A percentile compares a stretch with the other conserved stretches of the same genome.
Evolutionary conservation across 2,888 invertebrate species (phyloP).

Genomic region (Eupithecia dodoneata): DNA sequence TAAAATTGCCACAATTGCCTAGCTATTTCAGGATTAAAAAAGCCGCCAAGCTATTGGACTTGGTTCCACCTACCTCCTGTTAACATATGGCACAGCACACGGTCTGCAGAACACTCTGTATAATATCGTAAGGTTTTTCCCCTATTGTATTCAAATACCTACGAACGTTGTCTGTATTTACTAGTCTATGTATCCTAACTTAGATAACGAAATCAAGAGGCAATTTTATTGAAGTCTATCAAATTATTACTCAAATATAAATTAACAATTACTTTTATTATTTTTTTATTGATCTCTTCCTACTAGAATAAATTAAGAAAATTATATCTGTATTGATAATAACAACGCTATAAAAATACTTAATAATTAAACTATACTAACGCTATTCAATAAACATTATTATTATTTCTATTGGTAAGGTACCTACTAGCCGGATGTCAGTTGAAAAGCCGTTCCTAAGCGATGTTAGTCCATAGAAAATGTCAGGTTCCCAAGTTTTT

Average conservation of each 20-base stretch:
- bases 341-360: not conserved
- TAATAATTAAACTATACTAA: not conserved
- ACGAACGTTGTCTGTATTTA: not conserved
- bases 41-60: no score
- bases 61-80: no score
- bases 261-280: not conserved
- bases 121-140: not conserved
- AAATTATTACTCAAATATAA: not conserved
- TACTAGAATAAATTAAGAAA: not conserved
- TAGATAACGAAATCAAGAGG: not conserved
- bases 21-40: no score
- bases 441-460: not conserved
- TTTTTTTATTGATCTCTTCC: conserved; percentile 2
- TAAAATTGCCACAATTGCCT: no score
- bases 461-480: not conserved
- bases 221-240: not conserved
- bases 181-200: not conserved
- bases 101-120: no score
- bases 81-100: no score
- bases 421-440: no score
- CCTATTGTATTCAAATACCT: not conserved
- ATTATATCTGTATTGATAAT: no score
- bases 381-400: not conserved
- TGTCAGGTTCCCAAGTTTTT: not conserved
- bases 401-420: not conserved